A percentile compares a stretch with the other conserved stretches of the same genome.
Conservation (phyloP, 2,888 invertebrate genomes). For the Itoplectis maculator region DNA sequence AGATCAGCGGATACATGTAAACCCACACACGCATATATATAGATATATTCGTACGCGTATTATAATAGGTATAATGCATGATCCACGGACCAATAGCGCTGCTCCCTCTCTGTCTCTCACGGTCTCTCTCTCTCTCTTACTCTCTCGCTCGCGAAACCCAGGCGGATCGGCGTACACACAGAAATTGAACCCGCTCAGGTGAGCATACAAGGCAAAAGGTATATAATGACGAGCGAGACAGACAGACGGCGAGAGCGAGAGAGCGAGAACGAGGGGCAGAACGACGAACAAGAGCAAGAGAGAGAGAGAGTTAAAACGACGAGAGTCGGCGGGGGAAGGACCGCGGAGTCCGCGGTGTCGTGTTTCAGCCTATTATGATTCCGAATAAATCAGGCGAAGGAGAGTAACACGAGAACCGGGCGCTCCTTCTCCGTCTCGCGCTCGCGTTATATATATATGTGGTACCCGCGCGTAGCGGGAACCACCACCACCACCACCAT, state of each 20-base stretch:
- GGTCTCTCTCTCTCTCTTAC: not conserved
- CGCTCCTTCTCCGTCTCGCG: conserved; percentile 70
- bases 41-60: conserved; percentile 18
- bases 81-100: conserved; percentile 60
- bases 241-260: conserved; percentile 23
- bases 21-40: not conserved
- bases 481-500: too few species aligned
- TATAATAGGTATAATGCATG: conserved; percentile 62
- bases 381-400: conserved; percentile 81
- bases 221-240: conserved; percentile 77
- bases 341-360: conserved; percentile 77
- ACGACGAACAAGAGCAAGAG: conserved; percentile 67
- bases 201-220: conserved; percentile 79
- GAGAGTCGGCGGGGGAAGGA: conserved; percentile 20
- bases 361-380: conserved; percentile 81
- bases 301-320: conserved; percentile 18
- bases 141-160: conserved; percentile 64
- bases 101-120: not conserved
- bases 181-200: conserved; percentile 77
- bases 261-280: conserved; percentile 67
- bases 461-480: conserved; percentile 2
- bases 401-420: conserved; percentile 79
- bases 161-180: conserved; percentile 69
- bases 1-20: not conserved
- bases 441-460: too few species aligned